phyloP scores from a whole-genome alignment of 2,113 vertebrate genomes.

The Pedionomus torquatus region DNA sequence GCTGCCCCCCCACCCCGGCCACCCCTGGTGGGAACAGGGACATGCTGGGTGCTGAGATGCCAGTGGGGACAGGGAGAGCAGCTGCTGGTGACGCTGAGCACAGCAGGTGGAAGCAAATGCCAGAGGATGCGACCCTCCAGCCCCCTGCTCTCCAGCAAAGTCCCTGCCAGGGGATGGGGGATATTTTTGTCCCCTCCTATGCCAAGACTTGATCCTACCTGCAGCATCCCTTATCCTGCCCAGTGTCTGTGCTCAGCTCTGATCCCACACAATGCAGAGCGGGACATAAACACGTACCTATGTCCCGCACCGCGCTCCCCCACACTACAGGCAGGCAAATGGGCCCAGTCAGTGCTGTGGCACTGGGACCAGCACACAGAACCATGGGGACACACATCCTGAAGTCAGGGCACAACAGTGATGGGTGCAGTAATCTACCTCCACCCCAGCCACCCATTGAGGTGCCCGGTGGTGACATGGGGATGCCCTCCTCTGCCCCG shows the following conservation, averaged over 20 bases:
- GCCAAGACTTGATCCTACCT: neutral
- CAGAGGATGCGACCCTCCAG: neutral
- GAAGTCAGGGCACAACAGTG: neutral
- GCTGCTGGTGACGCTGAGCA: neutral
- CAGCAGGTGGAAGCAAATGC: neutral
- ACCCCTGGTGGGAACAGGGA: neutral
- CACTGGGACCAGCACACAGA: neutral
- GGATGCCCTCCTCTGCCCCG: neutral
- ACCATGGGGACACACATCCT: neutral
- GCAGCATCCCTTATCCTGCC: accelerated
- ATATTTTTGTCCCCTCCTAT: accelerated
- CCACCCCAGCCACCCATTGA: accelerated
- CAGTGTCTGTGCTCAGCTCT: neutral
- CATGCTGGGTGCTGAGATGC: neutral
- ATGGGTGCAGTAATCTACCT: neutral
- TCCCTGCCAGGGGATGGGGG: neutral
- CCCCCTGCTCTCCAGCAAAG: accelerated
- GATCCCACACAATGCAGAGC: accelerated
- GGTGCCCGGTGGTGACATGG: accelerated
- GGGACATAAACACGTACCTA: neutral
- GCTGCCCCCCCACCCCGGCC: accelerated
- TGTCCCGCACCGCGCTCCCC: accelerated
- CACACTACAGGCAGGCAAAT: accelerated
- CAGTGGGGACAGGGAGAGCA: accelerated
- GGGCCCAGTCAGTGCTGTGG: neutral